phyloP scores from a whole-genome alignment of 30 jellyfish, hydroid and myxozoan genomes.

The Aurelia coerulea region DNA sequence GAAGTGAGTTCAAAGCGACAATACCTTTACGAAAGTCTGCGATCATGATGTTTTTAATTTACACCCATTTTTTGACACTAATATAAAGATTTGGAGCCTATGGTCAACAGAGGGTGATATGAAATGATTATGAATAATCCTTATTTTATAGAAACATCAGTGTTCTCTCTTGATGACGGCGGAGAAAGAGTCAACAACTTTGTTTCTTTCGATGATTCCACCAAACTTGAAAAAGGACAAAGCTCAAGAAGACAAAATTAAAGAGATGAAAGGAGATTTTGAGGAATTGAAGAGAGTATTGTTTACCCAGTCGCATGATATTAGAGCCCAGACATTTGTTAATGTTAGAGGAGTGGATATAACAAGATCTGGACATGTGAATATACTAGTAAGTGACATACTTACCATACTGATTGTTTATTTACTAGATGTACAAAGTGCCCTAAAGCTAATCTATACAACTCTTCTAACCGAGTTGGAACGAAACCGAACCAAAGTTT shows the following conservation, averaged over 20 bases:
- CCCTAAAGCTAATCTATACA: too few species aligned
- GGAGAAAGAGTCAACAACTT: not conserved
- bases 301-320: not conserved
- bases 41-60: too few species aligned
- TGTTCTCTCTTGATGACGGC: slow-evolving; percentile 35
- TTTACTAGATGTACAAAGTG: not conserved
- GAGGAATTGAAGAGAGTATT: slow-evolving; percentile 37
- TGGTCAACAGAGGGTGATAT: too few species aligned
- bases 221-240: slow-evolving; percentile 22
- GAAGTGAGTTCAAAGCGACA: too few species aligned
- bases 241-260: not conserved
- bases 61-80: too few species aligned
- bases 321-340: slow-evolving; percentile 18
- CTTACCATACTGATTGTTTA: not conserved
- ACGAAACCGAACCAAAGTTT: too few species aligned
- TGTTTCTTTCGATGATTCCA: slow-evolving; percentile 22
- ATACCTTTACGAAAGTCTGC: too few species aligned
- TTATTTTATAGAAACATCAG: slow-evolving; percentile 13
- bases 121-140: not conserved
- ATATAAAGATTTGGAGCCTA: too few species aligned
- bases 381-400: slow-evolving; percentile 28
- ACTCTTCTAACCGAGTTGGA: too few species aligned
- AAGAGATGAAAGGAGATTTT: slow-evolving; percentile 6
- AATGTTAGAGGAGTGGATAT: slow-evolving; percentile 16
- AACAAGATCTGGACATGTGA: slow-evolving; percentile 7